Evolutionary conservation across 2,113 vertebrate genomes (phyloP), one percentile per base, ranked within the genome.

Genomic region (Syrrhaptes paradoxus): DNA sequence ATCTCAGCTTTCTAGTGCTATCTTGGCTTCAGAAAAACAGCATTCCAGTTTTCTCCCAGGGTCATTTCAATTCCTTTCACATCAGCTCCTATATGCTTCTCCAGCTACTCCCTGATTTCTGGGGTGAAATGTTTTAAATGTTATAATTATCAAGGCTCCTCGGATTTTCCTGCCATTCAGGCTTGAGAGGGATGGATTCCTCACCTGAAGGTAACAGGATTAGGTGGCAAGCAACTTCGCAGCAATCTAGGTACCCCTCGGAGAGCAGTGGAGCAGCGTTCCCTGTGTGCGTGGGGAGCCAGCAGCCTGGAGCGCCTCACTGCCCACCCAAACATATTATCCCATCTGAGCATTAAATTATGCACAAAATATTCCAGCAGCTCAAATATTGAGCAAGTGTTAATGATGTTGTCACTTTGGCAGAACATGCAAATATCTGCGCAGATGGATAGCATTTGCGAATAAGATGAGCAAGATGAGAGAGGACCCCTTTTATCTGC

Each of bases 371-470:
- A 97, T 87, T 96, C 96, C 96, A 85, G 94, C 68, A 97, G 94
- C 88, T 94, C 93, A 96, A 97, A 96, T 94, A 93, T 0, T 95
- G 85, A 97, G 95, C 87, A 96, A 98, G 91, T 52, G 87, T 90
- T 96, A 97, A 97, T 92, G 95, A 96, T 96, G 93, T 95, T 98
- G 94, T 97, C 96, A 96, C 93, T 97, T 90, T 96, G 91, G 97
- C 92, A 97, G 93, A 95, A 97, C 11, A n/a, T 87, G 85, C 89
- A 97, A 98, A 96, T 95, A 97, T 66, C 94, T 45, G 1, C 84
- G 96, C 94, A 98, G 96, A 97, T 93, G 91, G 93, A 94, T 3
- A 89, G 82, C 74, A 29, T 87, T 90, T 83, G 92, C 7, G 10
- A 95, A 96, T 83, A 89, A 77, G 87, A 88, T 51, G 49, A 95